Evolutionary conservation across 2,888 invertebrate species (phyloP), one percentile per base, ranked within the genome.

Genomic region (Tortricodes alternella): DNA sequence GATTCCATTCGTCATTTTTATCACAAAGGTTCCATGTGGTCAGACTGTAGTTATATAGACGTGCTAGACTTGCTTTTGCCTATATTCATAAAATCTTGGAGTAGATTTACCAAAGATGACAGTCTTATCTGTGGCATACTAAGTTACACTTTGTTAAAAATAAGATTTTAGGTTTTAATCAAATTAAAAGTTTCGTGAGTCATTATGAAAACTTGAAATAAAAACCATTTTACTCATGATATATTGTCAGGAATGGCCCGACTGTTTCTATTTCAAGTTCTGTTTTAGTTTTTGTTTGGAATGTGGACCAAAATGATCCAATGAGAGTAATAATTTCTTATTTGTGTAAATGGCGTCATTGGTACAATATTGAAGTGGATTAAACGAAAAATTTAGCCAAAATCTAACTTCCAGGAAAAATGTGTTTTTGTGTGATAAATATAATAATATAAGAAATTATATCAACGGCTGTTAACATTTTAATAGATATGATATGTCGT

Each of bases 381-480:
- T 23, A 7, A 44, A 19, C 11, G 6, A 11, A 32, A 32, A 34
- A 34, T 32, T 18, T 52, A 53, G 63, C 63, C 64, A 66, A 64
- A 65, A 46, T 41, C 24, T 49, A 38, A 62, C 66, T 66, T 65
- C 63, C 66, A 51, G 48, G 50, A 41, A 43, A 16, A 29, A 46
- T 38, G 24, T 44, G 13, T 49, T n/a, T 55, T 32, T 50, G 49
- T 50, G 44, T 56, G 56, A 56, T 56, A 56, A 55, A 55, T 56
- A 56, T 48, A n/a, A n/a, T n/a, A n/a, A n/a, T n/a, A 19, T 56
- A 49, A 44, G 23, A 23, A 23, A 49, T 38, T 8, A 49, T 35
- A 49, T 56, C 49, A 44, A 37, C 38, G 56, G 50, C 49, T 56
- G 56, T 56, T 55, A 38, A 44, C 19, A 9, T 34, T 46, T 34